Base-by-base conservation (phyloP, 2,797 vertebrate species). In the Rhinatrema bivittatum region DNA sequence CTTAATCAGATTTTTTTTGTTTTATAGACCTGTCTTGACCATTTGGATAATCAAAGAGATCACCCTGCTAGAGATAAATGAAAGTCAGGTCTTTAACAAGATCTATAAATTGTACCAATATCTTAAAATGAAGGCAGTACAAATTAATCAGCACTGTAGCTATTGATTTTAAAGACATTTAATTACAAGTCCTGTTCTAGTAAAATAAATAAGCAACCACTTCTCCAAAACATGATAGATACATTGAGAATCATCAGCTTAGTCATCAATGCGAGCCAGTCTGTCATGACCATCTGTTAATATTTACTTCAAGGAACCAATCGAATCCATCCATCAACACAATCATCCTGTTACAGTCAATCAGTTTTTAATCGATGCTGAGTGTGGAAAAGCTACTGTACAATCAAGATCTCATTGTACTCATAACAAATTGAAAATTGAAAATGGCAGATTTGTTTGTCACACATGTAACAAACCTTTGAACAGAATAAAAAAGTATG, bases 371-470 rank as follows among this genome's bases (percentile, higher is more conserved):
- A 78, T 82, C 71, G 62, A 89, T 79, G 73, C 64, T 60, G 72
- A 81, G 58, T 72, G 57, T 53, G 84, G 79, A 82, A 86, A 84
- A 79, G 79, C 80, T 81, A 69, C 73, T 75, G 81, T 82, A 81
- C 82, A 70, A 77, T 81, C 79, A 27, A 46, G 60, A 68, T 67
- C 61, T 65, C 74, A 60, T 45, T 68, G 63, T 71, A 65, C 74
- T 78, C 76, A 82, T 67, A 79, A 76, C 76, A 81, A 76, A 74
- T 70, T 80, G 70, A 72, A 83, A 83, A 90, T 87, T 79, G 75
- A 70, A 84, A 79, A 70, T 91, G 86, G 89, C 87, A 88, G 87
- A 85, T 93, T 89, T 90, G 89, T 93, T 92, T 87, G 89, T 86
- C 86, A 79, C 60, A 69, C 66, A 82, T 85, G 89, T 92, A 91